phyloP scores from a whole-genome alignment of 1,140 invertebrate genomes.

The Drosophila nigrodunni region DNA sequence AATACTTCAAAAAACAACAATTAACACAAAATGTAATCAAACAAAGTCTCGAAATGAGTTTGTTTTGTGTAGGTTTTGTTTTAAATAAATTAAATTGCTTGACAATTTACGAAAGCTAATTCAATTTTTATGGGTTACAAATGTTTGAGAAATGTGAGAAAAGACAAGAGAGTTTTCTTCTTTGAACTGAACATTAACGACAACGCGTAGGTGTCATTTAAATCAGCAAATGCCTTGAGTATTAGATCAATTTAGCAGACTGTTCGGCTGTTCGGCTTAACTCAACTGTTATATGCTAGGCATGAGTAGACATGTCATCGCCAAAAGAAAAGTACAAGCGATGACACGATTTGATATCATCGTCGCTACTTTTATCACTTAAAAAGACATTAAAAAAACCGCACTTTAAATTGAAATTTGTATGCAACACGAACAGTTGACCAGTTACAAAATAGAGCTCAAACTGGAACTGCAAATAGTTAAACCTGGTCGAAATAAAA shows the following conservation, averaged over 20 bases:
- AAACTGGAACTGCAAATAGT: not conserved
- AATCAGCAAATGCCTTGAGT: constrained; percentile 13
- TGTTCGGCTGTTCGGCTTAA: not conserved
- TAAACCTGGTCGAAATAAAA: no score
- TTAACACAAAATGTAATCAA: constrained; percentile 13
- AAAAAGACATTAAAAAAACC: constrained; percentile 70
- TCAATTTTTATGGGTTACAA: not conserved
- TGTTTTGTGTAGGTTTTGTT: constrained; percentile 4
- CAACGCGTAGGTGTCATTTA: constrained; percentile 16
- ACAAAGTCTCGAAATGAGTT: constrained; percentile 10
- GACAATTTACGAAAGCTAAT: not conserved
- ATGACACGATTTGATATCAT: constrained; percentile 32
- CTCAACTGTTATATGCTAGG: constrained; percentile 3
- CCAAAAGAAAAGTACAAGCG: constrained; percentile 8
- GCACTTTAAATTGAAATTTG: constrained; percentile 66
- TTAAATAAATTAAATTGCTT: not conserved
- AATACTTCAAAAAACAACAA: not conserved
- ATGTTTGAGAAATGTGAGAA: not conserved
- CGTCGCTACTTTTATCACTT: constrained; percentile 66
- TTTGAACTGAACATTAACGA: not conserved
- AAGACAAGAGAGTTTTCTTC: not conserved
- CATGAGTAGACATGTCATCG: not conserved
- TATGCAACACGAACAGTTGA: constrained; percentile 44
- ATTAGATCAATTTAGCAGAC: constrained; percentile 25
- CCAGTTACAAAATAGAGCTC: not conserved